phyloP scores from a whole-genome alignment of 2,797 vertebrate species.

The Rhabdophis nuchalis region DNA sequence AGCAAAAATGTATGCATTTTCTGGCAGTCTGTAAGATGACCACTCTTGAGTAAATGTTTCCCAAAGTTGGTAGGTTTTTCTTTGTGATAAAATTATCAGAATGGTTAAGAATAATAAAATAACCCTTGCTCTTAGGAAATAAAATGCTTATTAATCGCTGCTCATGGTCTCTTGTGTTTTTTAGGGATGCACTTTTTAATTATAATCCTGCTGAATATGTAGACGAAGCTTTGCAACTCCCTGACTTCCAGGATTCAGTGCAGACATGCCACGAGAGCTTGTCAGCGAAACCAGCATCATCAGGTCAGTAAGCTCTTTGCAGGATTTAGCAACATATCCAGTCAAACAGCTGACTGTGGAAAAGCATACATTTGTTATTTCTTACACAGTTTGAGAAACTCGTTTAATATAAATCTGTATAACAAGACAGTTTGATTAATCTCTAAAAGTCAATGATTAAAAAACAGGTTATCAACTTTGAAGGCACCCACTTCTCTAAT shows the following conservation, averaged over 20 bases:
- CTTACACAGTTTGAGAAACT: not conserved
- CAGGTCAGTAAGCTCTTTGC: conserved; percentile 54
- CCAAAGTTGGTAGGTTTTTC: not conserved
- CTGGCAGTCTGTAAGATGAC: not conserved
- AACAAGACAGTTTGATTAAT: not conserved
- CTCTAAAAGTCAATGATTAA: not conserved
- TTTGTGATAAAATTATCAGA: not conserved
- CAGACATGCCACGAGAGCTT: conserved; percentile 73
- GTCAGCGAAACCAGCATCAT: conserved; percentile 26
- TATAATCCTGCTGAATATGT: conserved; percentile 78
- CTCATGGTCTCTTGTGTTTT: conserved; percentile 5
- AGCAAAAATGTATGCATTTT: not conserved
- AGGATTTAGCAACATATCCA: not conserved
- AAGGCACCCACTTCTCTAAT: not conserved
- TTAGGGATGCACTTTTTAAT: conserved; percentile 80
- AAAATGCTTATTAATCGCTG: not conserved
- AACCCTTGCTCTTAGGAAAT: not conserved
- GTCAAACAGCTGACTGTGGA: not conserved
- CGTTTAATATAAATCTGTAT: not conserved
- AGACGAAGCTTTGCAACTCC: conserved; percentile 81
- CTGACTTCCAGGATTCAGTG: conserved; percentile 80
- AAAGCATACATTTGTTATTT: not conserved
- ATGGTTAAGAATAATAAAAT: not conserved
- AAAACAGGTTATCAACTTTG: not conserved
- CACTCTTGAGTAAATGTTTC: not conserved